These are phyloP conservation scores for Drosophila tropicalis DNA, from an alignment of 1,140 invertebrate genomes.

Conservation along the genomic window DNA sequence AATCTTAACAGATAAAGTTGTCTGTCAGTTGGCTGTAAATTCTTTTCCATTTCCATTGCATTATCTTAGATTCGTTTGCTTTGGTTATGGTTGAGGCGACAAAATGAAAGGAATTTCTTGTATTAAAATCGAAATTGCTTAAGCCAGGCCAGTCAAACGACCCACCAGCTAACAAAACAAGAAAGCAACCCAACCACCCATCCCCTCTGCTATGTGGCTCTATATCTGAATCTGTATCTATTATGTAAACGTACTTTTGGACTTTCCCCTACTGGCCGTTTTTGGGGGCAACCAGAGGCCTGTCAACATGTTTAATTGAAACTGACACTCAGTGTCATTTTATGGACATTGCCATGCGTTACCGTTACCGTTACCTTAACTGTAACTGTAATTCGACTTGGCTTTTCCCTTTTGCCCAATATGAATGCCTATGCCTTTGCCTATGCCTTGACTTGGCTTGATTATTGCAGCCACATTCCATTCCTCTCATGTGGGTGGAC, in stretches of 20 bases:
- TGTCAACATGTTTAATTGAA: slow-evolving; percentile 83
- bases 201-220: slow-evolving; percentile 23
- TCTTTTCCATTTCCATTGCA: slow-evolving; percentile 20
- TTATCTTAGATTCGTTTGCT: slow-evolving; percentile 21
- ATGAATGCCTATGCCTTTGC: background rate
- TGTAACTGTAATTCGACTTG: slow-evolving; percentile 66
- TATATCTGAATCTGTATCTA: background rate
- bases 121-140: slow-evolving; percentile 76
- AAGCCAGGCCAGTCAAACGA: slow-evolving; percentile 21
- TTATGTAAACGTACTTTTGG: slow-evolving; percentile 29
- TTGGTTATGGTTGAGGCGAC: slow-evolving; percentile 54
- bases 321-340: slow-evolving; percentile 82
- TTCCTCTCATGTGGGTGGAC: slow-evolving; percentile 2
- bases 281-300: slow-evolving; percentile 65
- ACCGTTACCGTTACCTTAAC: slow-evolving; percentile 58
- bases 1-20: slow-evolving; percentile 62
- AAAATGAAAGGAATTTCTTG: slow-evolving; percentile 75
- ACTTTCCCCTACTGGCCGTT: slow-evolving; percentile 8
- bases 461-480: slow-evolving; percentile 64
- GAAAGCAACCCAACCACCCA: slow-evolving; percentile 24
- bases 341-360: slow-evolving; percentile 80
- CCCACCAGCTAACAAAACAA: background rate
- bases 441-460: slow-evolving; percentile 33
- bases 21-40: slow-evolving; percentile 44
- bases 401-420: slow-evolving; percentile 18